A percentile compares a stretch with the other conserved stretches of the same genome.
Conservation (phyloP, 2,113 vertebrate genomes). For the Zosterops japonicus region DNA sequence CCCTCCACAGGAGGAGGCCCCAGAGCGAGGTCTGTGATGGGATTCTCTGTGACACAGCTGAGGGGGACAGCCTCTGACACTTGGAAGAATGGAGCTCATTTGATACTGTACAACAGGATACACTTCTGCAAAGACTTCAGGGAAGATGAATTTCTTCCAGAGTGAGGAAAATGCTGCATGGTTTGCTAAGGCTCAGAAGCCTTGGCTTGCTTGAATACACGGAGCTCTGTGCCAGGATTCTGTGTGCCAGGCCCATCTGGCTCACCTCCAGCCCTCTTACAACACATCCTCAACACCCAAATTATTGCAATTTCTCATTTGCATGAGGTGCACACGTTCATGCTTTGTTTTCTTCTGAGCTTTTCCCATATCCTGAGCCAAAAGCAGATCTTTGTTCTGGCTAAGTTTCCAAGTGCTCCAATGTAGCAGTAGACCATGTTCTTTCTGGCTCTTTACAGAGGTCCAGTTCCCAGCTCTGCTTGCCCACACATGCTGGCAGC, state of each 20-base stretch:
- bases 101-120: not conserved
- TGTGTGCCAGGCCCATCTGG: not conserved
- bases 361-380: not conserved
- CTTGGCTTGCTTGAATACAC: not conserved
- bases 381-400: not conserved
- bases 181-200: not conserved
- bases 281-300: not conserved
- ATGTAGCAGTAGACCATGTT: not conserved
- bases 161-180: not conserved
- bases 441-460: not conserved
- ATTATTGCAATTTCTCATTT: not conserved
- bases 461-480: not conserved
- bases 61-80: not conserved
- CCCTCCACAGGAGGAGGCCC: not conserved
- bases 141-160: not conserved
- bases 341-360: not conserved
- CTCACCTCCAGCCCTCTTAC: not conserved
- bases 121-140: not conserved
- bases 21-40: not conserved
- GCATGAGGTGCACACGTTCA: not conserved
- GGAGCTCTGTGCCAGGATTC: not conserved
- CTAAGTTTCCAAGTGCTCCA: not conserved
- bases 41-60: not conserved
- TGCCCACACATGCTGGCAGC: not conserved
- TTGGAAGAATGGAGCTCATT: not conserved